A percentile compares a stretch with the other conserved stretches of the same genome.
Evolutionary conservation across 2,888 invertebrate genomes (phyloP).

Genomic region (Ectropis crepuscularia): DNA sequence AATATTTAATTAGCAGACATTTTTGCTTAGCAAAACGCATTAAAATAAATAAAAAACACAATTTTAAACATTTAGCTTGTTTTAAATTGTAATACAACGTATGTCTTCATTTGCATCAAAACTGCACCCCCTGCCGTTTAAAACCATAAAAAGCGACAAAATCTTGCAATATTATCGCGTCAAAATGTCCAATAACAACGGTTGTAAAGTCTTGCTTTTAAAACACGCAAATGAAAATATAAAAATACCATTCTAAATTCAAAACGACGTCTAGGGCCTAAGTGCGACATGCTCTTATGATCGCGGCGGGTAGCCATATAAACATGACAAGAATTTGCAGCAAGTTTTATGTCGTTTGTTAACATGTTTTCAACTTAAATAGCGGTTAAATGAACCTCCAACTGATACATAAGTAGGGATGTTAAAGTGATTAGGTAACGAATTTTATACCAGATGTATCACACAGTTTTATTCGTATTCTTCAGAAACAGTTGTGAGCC

Average conservation of each 20-base stretch:
- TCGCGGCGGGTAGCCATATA: constrained; percentile 55
- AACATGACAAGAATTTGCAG: constrained; percentile 61
- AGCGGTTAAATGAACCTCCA: constrained; percentile 8
- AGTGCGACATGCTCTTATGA: constrained; percentile 43
- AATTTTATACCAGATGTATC: too few species aligned
- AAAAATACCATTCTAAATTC: constrained; percentile 35
- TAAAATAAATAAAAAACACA: too few species aligned
- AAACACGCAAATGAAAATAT: constrained; percentile 27
- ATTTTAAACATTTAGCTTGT: not conserved
- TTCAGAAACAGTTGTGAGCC: too few species aligned
- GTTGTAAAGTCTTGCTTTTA: constrained; percentile 10
- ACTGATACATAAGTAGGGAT: constrained; percentile 16
- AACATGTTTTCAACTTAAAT: constrained; percentile 57
- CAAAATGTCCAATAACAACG: constrained; percentile 22
- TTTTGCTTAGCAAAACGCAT: too few species aligned
- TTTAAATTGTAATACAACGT: not conserved
- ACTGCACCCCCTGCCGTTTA: constrained; percentile 21
- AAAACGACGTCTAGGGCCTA: constrained; percentile 34
- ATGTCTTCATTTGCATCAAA: constrained; percentile 18
- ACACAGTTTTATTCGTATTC: too few species aligned
- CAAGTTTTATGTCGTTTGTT: constrained; percentile 57
- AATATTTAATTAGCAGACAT: too few species aligned
- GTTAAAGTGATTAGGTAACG: not conserved
- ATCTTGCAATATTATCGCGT: constrained; percentile 26
- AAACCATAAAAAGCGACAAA: constrained; percentile 33